Evolutionary conservation across 2,113 vertebrate species (phyloP).

Genomic region (Salvelinus fontinalis): DNA sequence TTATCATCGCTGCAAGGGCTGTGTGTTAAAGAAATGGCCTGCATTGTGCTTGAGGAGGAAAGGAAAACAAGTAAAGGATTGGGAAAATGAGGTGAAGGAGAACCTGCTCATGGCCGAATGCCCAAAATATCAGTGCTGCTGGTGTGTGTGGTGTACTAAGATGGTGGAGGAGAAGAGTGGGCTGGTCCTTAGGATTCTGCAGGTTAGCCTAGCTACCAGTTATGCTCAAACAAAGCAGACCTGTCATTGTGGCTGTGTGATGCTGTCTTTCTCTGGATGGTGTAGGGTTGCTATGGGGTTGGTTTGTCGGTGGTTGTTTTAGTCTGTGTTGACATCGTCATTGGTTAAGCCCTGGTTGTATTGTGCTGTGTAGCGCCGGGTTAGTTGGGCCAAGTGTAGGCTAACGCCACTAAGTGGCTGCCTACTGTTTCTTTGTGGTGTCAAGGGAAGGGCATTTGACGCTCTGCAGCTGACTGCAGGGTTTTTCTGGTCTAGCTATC

Average conservation of each 20-base stretch:
- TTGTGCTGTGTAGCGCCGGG: background rate
- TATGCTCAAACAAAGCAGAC: constrained; percentile 57
- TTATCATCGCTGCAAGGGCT: constrained; percentile 25
- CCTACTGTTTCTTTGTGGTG: constrained; percentile 66
- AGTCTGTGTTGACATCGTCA: background rate
- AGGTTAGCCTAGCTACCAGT: constrained; percentile 30
- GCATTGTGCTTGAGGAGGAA: constrained; percentile 24
- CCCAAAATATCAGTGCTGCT: constrained; percentile 10
- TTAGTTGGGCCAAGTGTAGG: background rate
- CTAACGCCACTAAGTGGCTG: constrained; percentile 28
- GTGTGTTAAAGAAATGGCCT: background rate
- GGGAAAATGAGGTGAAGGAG: background rate
- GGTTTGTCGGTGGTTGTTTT: background rate
- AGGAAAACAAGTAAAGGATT: background rate
- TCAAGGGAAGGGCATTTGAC: constrained; percentile 44
- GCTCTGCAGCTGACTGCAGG: constrained; percentile 64
- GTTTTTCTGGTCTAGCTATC: constrained; percentile 42
- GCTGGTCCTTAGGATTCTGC: background rate
- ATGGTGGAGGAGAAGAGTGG: constrained; percentile 19
- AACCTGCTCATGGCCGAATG: background rate
- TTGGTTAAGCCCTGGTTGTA: constrained; percentile 14
- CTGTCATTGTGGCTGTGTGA: constrained; percentile 9
- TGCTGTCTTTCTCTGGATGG: background rate
- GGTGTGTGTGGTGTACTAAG: background rate
- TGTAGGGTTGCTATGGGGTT: background rate